Base-by-base conservation (phyloP, 2,888 invertebrate species). In the Pristionchus exspectatus region DNA sequence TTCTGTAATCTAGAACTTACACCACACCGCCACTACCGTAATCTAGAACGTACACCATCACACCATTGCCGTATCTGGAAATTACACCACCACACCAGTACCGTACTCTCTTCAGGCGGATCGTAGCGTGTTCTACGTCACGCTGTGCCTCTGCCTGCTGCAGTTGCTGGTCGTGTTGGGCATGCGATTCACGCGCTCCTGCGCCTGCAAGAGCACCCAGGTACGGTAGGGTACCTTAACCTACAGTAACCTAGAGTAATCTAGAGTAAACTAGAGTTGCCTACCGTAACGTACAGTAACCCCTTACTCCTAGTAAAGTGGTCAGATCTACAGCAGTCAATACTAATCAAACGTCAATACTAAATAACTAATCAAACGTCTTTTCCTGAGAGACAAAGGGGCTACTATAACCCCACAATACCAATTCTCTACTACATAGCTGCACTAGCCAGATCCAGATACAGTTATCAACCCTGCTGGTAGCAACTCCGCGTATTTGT, bases 131-230 rank as follows among this genome's bases (percentile, higher is more conserved):
- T 85, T 85, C 84, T 85, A 59, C 84, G 30, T 85, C 59, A 59
- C 59, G 30, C 59, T 85, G 5, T 56, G 18, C 21, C 84, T 85
- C n/a, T 56, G 44, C 12, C 30, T 85, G 59, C 56, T 85, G 30
- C 84, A 85, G 59, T 10, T 85, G 21, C 33, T 59, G 21, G 14
- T 85, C 33, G 59, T 85, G 14, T 7, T 59, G 12, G 56, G 59
- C 59, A 24, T 85, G 1, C 56, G 24, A 0, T n/a, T 85, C 84
- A 33, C 24, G 4, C 56, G 84, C 1, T 33, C 12, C 5, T 85
- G 84, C 84, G 84, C 84, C 1, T 59, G 59, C 84, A 59, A 59
- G 24, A 85, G 59, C 84, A 85, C 84, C 21, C 27, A 27, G 84
- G 59, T 56, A 30, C 44, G 83, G 54, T n/a, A 5, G 7, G 0